Evolutionary conservation across 2,113 vertebrate genomes (phyloP), one percentile per base, ranked within the genome.

Genomic region (Xenopus laevis): DNA sequence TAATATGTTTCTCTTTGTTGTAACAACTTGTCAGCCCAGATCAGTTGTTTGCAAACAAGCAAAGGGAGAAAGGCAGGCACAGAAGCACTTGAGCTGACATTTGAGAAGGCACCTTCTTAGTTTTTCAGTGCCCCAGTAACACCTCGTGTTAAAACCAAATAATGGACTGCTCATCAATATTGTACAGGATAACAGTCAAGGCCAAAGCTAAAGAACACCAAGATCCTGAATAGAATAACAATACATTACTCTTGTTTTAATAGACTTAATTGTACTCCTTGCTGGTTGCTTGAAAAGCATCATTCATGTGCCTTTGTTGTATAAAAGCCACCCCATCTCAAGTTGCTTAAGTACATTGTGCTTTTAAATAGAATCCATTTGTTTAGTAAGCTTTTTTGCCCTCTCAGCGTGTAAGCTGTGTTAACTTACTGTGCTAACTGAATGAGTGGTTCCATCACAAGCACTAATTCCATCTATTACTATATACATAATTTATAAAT

Each of bases 151-250:
- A 63, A 63, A 76, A 69, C 62, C 65, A 74, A 70, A 40, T 74
- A 74, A 77, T 77, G 33, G 74, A 45, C 55, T 33, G 27, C 74
- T 77, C 66, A 77, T 70, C 18, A 77, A 70, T 77, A 64, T 77
- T 77, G 66, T 44, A 69, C 12, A 55, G 50, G 57, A 55, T 63
- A 62, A 75, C 21, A 64, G 47, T 57, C 47, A 4, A 7, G 15
- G 67, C 23, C 60, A 57, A 62, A 18, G 30, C 18, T 13, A 10
- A 12, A 27, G 73, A 69, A 61, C 57, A 68, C 30, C 7, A 8
- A 68, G 72, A 62, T 62, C 17, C 23, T 23, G 9, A 61, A 21
- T n/a, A 67, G 7, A 27, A 57, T 33, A 16, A 62, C 21, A 61
- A 59, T 15, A 44, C 52, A 60, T 44, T 27, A 40, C 44, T 75